phyloP scores from a whole-genome alignment of 2,797 vertebrate genomes.

The Amblyraja radiata region DNA sequence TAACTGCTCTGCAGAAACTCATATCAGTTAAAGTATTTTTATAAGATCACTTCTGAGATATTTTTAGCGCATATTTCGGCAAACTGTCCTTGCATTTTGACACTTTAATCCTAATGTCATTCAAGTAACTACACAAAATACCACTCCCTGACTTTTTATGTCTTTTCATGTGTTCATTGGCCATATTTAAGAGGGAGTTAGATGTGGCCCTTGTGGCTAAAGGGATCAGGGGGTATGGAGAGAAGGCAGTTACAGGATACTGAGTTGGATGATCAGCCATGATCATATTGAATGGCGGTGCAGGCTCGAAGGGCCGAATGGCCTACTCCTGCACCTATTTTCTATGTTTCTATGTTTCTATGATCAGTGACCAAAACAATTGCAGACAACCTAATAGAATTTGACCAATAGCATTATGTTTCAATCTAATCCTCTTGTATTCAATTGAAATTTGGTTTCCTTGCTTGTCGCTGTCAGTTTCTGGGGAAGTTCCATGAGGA shows the following conservation, averaged over 20 bases:
- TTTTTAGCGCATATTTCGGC: neutral
- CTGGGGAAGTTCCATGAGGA: neutral
- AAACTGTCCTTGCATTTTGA: neutral
- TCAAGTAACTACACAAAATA: neutral
- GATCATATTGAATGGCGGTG: too few relatives aligned
- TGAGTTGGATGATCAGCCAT: too few relatives aligned
- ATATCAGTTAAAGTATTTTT: neutral
- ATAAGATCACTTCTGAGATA: neutral
- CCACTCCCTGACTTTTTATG: neutral
- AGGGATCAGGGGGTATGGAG: too few relatives aligned
- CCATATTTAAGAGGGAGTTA: too few relatives aligned
- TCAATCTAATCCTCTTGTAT: neutral
- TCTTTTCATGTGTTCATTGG: neutral
- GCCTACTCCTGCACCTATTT: too few relatives aligned
- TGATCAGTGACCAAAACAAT: neutral
- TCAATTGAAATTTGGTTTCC: neutral
- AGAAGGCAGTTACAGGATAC: too few relatives aligned
- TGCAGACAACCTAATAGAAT: neutral
- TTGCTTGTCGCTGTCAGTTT: neutral
- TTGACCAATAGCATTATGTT: neutral
- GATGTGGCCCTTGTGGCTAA: too few relatives aligned
- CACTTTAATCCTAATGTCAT: neutral
- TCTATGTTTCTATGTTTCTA: too few relatives aligned
- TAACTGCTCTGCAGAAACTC: neutral
- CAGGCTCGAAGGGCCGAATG: too few relatives aligned